Evolutionary conservation across 2,797 vertebrate genomes (phyloP), one percentile per base, ranked within the genome.

Genomic region (Cyprinodon diabolis): DNA sequence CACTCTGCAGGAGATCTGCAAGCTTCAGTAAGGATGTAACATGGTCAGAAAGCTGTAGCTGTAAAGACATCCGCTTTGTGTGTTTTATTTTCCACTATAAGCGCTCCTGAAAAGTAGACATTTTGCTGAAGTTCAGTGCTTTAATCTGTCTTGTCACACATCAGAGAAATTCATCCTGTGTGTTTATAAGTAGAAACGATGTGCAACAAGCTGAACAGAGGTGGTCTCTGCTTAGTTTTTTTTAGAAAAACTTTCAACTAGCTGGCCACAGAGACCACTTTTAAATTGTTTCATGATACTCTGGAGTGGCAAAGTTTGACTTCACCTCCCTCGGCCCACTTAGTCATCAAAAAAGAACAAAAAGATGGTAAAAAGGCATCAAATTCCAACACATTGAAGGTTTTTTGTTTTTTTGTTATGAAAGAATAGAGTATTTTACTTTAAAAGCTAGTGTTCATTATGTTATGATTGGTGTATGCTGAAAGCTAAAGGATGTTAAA

Each of bases 401-500:
- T 2, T n/a, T 63, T 12, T 43, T 63, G 37, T 40, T 43, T 43
- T 43, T 8, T 43, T 43, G 30, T 40, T 19, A 54, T 21, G n/a
- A n/a, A n/a, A 55, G 54, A 56, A 56, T n/a, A 9, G 54, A 21
- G 21, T 17, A 1, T 45, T 65, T 14, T 40, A 47, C 12, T 23
- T n/a, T 13, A 14, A 11, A 40, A n/a, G 62, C 62, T 12, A 13
- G 62, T 23, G 40, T 19, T 23, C 62, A 45, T n/a, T 45, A 23
- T 2, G 0, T 65, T 45, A 14, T 47, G 40, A 47, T 65, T 21
- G 23, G 21, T 45, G 74, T 79, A 79, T 71, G 81, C 43, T 30
- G 79, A 87, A 78, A 88, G 85, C 84, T 79, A 86, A 80, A 85
- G 81, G 76, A 75, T 76, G 78, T 83, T 86, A 5, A 5, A 5